phyloP scores from a whole-genome alignment of 2,888 invertebrate genomes.

The Eristalis arbustorum region DNA sequence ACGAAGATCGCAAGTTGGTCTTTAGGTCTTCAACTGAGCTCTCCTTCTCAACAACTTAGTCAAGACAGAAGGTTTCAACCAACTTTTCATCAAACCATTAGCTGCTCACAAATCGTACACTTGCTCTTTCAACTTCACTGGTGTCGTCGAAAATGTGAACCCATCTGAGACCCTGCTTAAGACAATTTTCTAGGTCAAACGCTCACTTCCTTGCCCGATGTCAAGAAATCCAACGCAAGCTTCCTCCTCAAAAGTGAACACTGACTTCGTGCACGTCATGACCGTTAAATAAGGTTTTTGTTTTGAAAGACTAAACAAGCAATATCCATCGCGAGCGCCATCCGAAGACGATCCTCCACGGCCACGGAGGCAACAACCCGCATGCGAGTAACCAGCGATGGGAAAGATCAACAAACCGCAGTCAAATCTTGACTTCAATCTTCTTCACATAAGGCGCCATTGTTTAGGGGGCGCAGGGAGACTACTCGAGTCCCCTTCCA shows the following conservation, averaged over 20 bases:
- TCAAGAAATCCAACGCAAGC: too few relatives aligned
- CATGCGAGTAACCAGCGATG: neutral
- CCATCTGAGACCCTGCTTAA: too few relatives aligned
- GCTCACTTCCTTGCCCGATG: too few relatives aligned
- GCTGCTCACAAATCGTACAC: too few relatives aligned
- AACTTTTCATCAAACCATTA: too few relatives aligned
- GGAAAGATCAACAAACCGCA: neutral
- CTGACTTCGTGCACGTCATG: neutral
- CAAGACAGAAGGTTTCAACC: too few relatives aligned
- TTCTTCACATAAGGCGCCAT: neutral
- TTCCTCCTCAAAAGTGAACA: neutral
- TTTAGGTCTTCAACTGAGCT: too few relatives aligned
- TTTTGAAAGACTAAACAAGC: neutral
- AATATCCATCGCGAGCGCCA: neutral
- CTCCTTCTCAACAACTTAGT: too few relatives aligned
- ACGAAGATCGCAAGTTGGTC: too few relatives aligned
- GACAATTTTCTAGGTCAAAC: too few relatives aligned
- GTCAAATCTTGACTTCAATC: neutral
- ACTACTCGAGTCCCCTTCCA: neutral
- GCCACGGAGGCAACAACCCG: neutral
- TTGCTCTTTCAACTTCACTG: too few relatives aligned
- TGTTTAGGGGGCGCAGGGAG: neutral
- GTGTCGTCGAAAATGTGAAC: too few relatives aligned
- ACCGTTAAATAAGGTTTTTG: neutral
- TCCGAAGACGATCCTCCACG: neutral